phyloP scores from a whole-genome alignment of 2,113 vertebrate genomes.

The Chionodraco myersi region DNA sequence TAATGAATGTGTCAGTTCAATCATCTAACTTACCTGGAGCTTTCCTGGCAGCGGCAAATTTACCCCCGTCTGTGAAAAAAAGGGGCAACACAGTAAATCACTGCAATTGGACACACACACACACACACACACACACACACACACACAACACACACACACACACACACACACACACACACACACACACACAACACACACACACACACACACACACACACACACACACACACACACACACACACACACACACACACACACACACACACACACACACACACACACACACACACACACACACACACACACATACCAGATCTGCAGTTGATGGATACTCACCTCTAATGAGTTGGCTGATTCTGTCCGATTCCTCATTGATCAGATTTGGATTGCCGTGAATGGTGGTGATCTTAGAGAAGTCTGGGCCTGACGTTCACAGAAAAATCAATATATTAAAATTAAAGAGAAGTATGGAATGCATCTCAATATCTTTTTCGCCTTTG shows the following conservation, averaged over 20 bases:
- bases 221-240: background rate
- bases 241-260: background rate
- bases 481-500: conserved; percentile 17
- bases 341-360: conserved; percentile 81
- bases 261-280: background rate
- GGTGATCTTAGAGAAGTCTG: conserved; percentile 80
- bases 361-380: conserved; percentile 74
- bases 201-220: conserved; percentile 1
- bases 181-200: background rate
- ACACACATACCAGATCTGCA: background rate
- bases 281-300: background rate
- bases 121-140: no score
- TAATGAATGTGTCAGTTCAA: conserved; percentile 5
- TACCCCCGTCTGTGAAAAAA: conserved; percentile 62
- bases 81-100: conserved; percentile 10
- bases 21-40: conserved; percentile 61
- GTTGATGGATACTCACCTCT: conserved; percentile 63
- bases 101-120: background rate
- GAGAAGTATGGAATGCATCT: background rate
- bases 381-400: conserved; percentile 71
- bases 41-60: conserved; percentile 56
- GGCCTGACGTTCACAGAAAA: conserved; percentile 60
- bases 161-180: no score
- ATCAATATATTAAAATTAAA: conserved; percentile 5
- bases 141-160: no score